A percentile compares a stretch with the other conserved stretches of the same genome.
These are phyloP conservation scores for Falco rusticolus DNA, from an alignment of 2,797 vertebrate species.

Conservation along the genomic window DNA sequence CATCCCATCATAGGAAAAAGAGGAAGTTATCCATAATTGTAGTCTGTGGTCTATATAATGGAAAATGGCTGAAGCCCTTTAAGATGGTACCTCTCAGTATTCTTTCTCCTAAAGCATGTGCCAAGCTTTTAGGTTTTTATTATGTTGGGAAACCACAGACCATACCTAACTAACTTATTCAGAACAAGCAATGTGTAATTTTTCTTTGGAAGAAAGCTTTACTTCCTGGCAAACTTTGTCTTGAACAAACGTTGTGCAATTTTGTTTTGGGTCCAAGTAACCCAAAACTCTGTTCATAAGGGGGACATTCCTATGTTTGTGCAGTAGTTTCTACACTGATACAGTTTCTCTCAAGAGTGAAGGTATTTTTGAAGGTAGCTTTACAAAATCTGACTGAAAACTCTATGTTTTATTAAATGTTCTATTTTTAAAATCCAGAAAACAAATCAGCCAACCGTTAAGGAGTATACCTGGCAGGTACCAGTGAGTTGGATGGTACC, in stretches of 20 bases:
- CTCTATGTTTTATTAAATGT: background rate
- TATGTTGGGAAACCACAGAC: background rate
- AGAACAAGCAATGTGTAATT: background rate
- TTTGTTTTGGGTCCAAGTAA: background rate
- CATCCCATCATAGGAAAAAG: background rate
- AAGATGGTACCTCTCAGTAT: background rate
- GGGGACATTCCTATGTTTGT: background rate
- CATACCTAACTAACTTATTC: background rate
- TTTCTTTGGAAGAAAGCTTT: background rate
- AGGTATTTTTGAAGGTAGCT: background rate
- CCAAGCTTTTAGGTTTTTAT: background rate
- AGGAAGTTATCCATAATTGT: background rate
- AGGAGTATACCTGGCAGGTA: constrained; percentile 23
- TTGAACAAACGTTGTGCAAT: constrained; percentile 25
- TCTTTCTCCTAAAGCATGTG: background rate
- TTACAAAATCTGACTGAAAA: background rate
- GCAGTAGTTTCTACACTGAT: background rate
- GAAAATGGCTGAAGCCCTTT: background rate
- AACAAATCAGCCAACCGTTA: background rate
- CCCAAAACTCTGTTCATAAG: background rate
- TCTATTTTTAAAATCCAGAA: background rate
- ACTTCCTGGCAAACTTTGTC: background rate
- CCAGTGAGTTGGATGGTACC: background rate
- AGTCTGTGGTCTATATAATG: background rate
- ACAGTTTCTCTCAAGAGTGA: background rate